Conservation (phyloP, 2,113 vertebrate genomes). For the Cyanistes caeruleus region DNA sequence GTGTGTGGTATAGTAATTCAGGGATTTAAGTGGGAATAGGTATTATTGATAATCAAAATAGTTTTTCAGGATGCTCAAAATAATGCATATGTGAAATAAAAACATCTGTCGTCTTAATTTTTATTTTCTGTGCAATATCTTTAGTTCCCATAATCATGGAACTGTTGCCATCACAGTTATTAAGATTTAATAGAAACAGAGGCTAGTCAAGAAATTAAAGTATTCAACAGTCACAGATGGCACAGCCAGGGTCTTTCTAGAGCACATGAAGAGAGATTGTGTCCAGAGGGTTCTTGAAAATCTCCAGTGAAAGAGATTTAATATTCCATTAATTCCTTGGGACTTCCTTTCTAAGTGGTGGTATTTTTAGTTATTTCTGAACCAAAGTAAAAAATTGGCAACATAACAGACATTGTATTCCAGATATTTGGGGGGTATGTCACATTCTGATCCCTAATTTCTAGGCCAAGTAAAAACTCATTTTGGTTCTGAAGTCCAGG, state of each 20-base stretch:
- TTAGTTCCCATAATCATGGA: background rate
- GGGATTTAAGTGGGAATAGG: background rate
- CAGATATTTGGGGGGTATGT: background rate
- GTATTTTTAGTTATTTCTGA: background rate
- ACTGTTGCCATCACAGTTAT: background rate
- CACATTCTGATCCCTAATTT: background rate
- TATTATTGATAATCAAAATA: background rate
- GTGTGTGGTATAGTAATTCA: background rate
- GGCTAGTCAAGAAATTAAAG: background rate
- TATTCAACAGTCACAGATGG: background rate
- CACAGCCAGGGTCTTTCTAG: background rate
- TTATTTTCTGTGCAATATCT: background rate
- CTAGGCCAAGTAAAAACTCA: background rate
- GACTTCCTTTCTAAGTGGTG: background rate
- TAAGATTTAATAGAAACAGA: background rate
- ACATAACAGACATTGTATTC: background rate
- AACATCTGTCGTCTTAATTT: background rate
- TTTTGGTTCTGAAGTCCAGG: background rate
- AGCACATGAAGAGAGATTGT: background rate
- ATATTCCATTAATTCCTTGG: background rate
- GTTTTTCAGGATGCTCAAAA: background rate
- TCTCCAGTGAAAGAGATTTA: background rate
- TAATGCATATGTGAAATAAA: background rate
- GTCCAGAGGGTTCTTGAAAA: background rate
- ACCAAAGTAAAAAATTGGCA: background rate